Conservation (phyloP, 2,888 invertebrate genomes). For the Mayetiola destructor region DNA sequence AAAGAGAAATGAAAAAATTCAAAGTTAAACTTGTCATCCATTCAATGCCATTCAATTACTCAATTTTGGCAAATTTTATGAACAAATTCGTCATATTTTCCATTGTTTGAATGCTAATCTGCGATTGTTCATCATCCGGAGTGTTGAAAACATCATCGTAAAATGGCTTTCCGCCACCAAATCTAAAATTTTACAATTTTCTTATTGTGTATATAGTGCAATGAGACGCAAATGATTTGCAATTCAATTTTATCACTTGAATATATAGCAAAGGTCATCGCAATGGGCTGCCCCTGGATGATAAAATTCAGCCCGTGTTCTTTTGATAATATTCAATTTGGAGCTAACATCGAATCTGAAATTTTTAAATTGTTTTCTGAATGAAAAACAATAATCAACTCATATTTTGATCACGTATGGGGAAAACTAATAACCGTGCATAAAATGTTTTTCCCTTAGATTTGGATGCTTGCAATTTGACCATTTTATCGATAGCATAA, state of each 20-base stretch:
- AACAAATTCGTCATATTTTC: neutral
- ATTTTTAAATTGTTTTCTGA: neutral
- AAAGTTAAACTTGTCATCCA: no score
- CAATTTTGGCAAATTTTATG: neutral
- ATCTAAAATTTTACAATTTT: no score
- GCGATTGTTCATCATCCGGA: neutral
- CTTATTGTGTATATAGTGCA: no score
- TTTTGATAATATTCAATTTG: no score
- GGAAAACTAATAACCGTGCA: neutral
- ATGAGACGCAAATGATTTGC: no score
- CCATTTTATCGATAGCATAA: slow-evolving; percentile 8
- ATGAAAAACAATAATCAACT: neutral
- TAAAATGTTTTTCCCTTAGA: slow-evolving; percentile 5
- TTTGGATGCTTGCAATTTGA: neutral
- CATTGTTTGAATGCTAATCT: neutral
- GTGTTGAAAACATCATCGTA: neutral
- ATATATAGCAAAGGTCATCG: slow-evolving; percentile 14
- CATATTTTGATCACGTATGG: neutral
- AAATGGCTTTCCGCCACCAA: no score
- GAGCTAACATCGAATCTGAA: neutral
- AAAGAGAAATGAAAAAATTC: no score
- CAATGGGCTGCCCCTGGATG: slow-evolving; percentile 1
- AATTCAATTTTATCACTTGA: neutral
- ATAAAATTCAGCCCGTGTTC: neutral
- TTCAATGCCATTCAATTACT: no score